Conservation (phyloP, 2,113 vertebrate genomes). For the Pollimyrus isidori region DNA sequence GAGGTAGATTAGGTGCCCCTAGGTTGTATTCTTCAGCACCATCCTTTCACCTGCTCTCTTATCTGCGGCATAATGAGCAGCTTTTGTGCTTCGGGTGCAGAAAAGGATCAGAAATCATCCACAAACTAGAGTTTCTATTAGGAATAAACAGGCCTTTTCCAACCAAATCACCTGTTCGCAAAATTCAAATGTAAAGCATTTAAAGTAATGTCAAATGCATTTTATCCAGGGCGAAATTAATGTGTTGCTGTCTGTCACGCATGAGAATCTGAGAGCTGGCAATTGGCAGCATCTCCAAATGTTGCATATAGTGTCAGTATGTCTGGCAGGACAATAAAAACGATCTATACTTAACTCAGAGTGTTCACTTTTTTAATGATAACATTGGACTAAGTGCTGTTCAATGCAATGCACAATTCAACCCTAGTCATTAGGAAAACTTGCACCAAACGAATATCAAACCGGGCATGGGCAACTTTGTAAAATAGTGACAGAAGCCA, state of each 20-base stretch:
- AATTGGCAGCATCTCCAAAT: neutral
- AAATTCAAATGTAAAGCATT: neutral
- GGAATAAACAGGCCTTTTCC: neutral
- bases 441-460: neutral
- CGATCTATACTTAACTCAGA: neutral
- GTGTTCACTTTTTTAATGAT: neutral
- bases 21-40: constrained; percentile 48
- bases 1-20: constrained; percentile 39
- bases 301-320: neutral
- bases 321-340: neutral
- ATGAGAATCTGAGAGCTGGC: neutral
- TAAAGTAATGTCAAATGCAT: neutral
- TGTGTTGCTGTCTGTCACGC: neutral
- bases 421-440: neutral
- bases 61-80: neutral
- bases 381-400: neutral
- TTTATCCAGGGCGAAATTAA: neutral
- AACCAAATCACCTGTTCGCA: neutral
- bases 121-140: neutral
- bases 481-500: neutral
- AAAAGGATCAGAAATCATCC: neutral
- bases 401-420: neutral
- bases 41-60: constrained; percentile 31
- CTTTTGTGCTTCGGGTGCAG: neutral
- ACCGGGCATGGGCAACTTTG: neutral